Evolutionary conservation across 1,140 invertebrate species (phyloP).

Genomic region (Sitophilus oryzae): DNA sequence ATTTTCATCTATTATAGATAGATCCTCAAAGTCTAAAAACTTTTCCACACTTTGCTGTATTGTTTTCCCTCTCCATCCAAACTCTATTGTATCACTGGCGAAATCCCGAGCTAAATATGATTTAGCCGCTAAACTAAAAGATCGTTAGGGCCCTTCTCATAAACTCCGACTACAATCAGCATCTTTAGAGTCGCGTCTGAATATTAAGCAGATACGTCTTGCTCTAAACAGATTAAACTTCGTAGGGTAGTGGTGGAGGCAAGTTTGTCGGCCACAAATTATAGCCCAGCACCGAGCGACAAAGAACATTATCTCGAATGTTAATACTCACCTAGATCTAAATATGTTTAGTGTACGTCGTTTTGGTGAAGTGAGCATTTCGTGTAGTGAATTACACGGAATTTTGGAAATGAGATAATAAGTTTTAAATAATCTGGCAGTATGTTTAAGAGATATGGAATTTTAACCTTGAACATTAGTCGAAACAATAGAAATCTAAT

Average conservation of each 20-base stretch:
- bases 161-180: background rate
- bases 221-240: background rate
- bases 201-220: background rate
- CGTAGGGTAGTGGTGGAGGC: background rate
- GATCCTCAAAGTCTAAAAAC: too few species aligned
- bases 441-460: too few species aligned
- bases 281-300: background rate
- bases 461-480: too few species aligned
- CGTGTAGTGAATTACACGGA: background rate
- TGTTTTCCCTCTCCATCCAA: too few species aligned
- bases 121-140: background rate
- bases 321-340: background rate
- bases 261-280: background rate
- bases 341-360: background rate
- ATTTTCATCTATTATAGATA: too few species aligned
- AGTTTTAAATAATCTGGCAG: too few species aligned
- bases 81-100: too few species aligned
- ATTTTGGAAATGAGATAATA: background rate
- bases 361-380: background rate
- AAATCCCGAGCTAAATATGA: background rate
- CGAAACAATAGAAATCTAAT: too few species aligned
- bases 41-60: too few species aligned
- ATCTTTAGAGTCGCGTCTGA: background rate
- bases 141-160: background rate
- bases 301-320: background rate